These are phyloP conservation scores for Mastomys natalensis DNA, from an alignment of 2,113 vertebrate species.

Conservation along the genomic window DNA sequence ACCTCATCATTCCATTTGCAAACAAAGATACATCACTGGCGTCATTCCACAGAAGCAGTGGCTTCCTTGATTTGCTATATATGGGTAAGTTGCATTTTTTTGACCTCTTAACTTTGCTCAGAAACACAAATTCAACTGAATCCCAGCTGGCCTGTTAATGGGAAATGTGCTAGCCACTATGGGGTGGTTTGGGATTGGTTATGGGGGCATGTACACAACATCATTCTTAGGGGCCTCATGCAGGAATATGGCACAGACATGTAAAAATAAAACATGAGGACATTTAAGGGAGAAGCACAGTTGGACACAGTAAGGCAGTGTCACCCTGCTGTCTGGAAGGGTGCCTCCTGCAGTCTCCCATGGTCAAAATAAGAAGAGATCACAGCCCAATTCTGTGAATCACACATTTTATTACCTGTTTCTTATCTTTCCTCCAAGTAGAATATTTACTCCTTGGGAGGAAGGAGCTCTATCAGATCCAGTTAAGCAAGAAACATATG, in stretches of 20 bases:
- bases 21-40: conserved; percentile 14
- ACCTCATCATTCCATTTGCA: conserved; percentile 45
- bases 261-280: neutral
- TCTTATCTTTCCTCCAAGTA: neutral
- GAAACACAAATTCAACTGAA: neutral
- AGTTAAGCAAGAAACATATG: neutral
- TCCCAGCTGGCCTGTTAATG: neutral
- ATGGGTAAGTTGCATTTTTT: conserved; percentile 17
- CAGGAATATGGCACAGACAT: neutral
- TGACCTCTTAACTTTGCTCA: neutral
- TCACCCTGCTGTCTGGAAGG: neutral
- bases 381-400: neutral
- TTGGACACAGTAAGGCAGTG: neutral
- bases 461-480: neutral
- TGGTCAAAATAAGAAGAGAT: neutral
- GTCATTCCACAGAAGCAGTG: neutral
- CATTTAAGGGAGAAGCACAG: neutral
- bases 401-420: neutral
- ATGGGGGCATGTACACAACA: neutral
- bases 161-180: neutral
- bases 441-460: neutral
- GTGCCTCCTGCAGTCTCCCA: neutral
- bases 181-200: neutral
- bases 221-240: neutral
- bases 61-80: conserved; percentile 27